Evolutionary conservation across 1,140 invertebrate genomes (phyloP).

Genomic region (Vanessa tameamea): DNA sequence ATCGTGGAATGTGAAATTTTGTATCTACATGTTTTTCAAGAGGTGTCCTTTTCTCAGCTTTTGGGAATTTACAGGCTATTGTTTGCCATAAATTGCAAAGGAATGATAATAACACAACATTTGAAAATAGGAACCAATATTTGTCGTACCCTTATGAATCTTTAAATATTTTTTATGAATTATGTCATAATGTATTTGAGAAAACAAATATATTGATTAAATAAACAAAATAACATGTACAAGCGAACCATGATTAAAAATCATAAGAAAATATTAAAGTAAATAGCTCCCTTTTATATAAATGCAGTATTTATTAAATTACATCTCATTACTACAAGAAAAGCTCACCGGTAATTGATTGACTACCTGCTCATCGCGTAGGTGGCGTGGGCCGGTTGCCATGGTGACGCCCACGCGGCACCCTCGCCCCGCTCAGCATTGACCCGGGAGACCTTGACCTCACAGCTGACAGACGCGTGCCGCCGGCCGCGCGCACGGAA

Average conservation of each 20-base stretch:
- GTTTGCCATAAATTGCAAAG: too few relatives aligned
- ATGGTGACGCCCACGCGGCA: slow-evolving; percentile 67
- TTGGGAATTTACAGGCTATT: too few relatives aligned
- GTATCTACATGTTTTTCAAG: too few relatives aligned
- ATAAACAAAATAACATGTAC: background rate
- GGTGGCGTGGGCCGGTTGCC: slow-evolving; percentile 74
- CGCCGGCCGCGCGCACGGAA: slow-evolving; percentile 32
- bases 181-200: too few relatives aligned
- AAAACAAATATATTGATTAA: background rate
- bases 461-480: slow-evolving; percentile 65
- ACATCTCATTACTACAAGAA: slow-evolving; percentile 56
- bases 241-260: background rate
- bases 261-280: background rate
- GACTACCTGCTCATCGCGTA: slow-evolving; percentile 66
- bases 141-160: too few relatives aligned
- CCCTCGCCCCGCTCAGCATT: slow-evolving; percentile 51
- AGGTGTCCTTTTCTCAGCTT: too few relatives aligned
- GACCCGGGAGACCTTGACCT: slow-evolving; percentile 74
- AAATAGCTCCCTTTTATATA: background rate
- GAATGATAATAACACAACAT: too few relatives aligned
- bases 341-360: slow-evolving; percentile 72
- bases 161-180: too few relatives aligned
- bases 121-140: too few relatives aligned
- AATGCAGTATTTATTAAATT: slow-evolving; percentile 43
- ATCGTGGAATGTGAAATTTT: too few relatives aligned